These are phyloP conservation scores for Emydoidea blandingii DNA, from an alignment of 2,797 vertebrate genomes.

Conservation along the genomic window DNA sequence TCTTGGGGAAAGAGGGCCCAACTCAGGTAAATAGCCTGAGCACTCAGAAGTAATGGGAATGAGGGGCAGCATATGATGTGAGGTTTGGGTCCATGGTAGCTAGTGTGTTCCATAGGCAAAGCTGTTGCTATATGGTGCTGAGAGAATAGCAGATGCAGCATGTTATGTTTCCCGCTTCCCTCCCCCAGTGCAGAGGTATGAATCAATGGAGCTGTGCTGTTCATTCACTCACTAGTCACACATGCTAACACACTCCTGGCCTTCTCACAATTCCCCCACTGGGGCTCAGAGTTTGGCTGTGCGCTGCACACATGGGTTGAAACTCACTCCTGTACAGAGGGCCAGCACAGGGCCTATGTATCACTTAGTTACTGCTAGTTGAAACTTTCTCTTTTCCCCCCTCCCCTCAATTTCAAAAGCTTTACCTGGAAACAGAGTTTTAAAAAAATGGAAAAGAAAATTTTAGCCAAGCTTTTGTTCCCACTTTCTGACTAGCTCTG, in stretches of 20 bases:
- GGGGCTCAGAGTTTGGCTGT: background rate
- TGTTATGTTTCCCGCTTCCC: background rate
- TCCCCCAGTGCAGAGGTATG: background rate
- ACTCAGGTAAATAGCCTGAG: fast-evolving
- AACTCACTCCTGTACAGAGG: background rate
- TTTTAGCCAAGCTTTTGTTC: background rate
- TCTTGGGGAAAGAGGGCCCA: background rate
- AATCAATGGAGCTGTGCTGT: fast-evolving
- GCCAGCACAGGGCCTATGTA: fast-evolving
- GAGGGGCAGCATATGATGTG: background rate
- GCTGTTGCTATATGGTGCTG: background rate
- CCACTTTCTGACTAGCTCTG: background rate
- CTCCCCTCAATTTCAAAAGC: background rate
- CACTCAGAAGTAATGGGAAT: background rate
- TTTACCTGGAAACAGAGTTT: background rate
- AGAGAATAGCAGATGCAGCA: background rate
- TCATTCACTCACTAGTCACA: background rate
- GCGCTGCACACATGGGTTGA: background rate
- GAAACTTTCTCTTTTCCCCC: background rate
- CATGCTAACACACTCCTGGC: background rate
- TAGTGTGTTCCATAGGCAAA: background rate
- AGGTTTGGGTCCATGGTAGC: background rate
- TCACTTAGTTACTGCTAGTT: fast-evolving
- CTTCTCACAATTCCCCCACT: background rate
- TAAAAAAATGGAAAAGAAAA: background rate